Conservation (phyloP, 1,140 invertebrate species). For the Neoseiulus cucumeris region DNA sequence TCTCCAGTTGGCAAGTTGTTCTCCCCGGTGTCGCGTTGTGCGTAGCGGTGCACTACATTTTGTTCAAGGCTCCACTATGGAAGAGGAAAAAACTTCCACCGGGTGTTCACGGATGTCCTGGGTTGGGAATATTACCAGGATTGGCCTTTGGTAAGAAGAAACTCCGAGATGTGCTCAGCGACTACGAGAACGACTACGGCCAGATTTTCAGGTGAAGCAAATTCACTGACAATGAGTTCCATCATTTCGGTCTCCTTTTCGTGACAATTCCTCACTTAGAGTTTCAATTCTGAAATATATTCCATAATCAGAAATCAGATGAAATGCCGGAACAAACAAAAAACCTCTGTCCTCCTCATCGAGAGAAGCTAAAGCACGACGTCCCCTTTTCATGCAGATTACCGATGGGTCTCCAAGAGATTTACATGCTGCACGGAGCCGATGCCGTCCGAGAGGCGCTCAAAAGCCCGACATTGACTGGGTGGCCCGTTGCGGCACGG, state of each 20-base stretch:
- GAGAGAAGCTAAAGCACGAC: no score
- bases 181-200: not conserved
- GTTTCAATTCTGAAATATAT: no score
- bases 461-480: not conserved
- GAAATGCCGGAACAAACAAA: no score
- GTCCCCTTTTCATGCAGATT: not conserved
- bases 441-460: not conserved
- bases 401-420: not conserved
- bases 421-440: not conserved
- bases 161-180: not conserved
- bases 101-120: not conserved
- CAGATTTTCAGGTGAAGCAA: not conserved
- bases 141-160: not conserved
- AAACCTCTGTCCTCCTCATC: no score
- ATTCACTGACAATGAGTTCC: no score
- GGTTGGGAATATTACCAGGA: not conserved
- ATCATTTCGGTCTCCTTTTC: no score
- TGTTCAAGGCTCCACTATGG: not conserved
- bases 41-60: not conserved
- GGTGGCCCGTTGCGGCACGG: not conserved
- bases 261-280: no score
- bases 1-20: not conserved
- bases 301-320: no score
- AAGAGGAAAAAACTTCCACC: not conserved
- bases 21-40: not conserved